phyloP scores from a whole-genome alignment of 1,140 invertebrate species.

The Elymnias hypermnestra region DNA sequence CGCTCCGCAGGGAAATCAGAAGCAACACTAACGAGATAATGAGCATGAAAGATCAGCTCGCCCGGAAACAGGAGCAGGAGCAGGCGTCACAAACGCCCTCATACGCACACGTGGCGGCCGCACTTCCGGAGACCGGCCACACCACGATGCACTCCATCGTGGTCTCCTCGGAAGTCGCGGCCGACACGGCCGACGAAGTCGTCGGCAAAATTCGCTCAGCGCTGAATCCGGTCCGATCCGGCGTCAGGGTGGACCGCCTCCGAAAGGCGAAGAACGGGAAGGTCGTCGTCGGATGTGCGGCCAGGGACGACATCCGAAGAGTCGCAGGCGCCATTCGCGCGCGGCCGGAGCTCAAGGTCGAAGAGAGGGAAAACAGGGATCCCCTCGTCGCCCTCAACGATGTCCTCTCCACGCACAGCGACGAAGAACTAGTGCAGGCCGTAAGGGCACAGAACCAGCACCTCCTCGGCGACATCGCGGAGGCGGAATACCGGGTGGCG shows the following conservation, averaged over 20 bases:
- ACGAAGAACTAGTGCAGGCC: background rate
- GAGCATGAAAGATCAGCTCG: too few relatives aligned
- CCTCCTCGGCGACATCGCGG: background rate
- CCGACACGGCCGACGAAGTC: background rate
- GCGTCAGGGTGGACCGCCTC: background rate
- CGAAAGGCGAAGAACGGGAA: slow-evolving; percentile 6
- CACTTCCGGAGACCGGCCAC: too few relatives aligned
- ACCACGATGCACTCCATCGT: background rate
- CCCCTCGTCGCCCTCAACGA: background rate
- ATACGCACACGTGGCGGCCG: too few relatives aligned
- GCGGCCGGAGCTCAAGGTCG: background rate
- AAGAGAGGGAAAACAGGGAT: slow-evolving; percentile 1
- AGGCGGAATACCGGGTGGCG: background rate
- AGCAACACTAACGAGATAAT: too few relatives aligned
- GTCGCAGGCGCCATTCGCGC: background rate
- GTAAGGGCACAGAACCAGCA: background rate
- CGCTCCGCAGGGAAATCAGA: too few relatives aligned
- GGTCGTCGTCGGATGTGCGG: background rate
- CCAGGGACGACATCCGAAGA: background rate
- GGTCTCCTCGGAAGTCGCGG: background rate
- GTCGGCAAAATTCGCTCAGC: background rate
- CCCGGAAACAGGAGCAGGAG: too few relatives aligned
- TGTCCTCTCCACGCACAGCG: background rate
- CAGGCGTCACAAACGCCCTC: too few relatives aligned
- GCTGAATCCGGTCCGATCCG: background rate